These are phyloP conservation scores for Rhodinocichla rosea DNA, from an alignment of 2,113 vertebrate species.

Conservation along the genomic window DNA sequence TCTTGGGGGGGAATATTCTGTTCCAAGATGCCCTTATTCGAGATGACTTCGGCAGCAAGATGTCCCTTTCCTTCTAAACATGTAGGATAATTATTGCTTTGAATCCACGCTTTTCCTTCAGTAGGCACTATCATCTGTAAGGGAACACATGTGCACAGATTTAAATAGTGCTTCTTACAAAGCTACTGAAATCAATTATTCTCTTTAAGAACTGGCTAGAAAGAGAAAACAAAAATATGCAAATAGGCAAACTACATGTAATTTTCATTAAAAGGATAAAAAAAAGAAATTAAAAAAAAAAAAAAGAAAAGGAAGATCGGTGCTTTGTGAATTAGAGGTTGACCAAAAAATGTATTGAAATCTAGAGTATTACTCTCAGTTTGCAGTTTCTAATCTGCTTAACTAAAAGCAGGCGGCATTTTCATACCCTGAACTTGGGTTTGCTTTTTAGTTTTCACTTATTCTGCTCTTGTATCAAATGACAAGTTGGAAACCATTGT, in stretches of 20 bases:
- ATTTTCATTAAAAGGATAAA: neutral
- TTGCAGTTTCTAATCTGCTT: constrained; percentile 65
- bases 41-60: constrained; percentile 10
- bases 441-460: constrained; percentile 60
- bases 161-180: constrained; percentile 58
- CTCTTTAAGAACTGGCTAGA: constrained; percentile 52
- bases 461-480: constrained; percentile 58
- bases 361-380: constrained; percentile 35
- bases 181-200: constrained; percentile 54
- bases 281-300: neutral
- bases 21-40: constrained; percentile 21
- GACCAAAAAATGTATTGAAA: constrained; percentile 59
- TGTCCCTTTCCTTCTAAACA: constrained; percentile 49
- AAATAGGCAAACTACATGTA: constrained; percentile 22
- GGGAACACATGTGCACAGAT: constrained; percentile 46
- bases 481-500: constrained; percentile 76
- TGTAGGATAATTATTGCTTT: constrained; percentile 44
- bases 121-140: constrained; percentile 61
- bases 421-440: constrained; percentile 57
- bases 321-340: constrained; percentile 60
- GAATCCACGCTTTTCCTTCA: constrained; percentile 23
- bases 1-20: neutral
- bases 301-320: neutral
- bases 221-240: constrained; percentile 56
- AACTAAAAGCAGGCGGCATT: constrained; percentile 38